phyloP scores from a whole-genome alignment of 2,797 vertebrate species.

The Gymnoscopelus microlampas region DNA sequence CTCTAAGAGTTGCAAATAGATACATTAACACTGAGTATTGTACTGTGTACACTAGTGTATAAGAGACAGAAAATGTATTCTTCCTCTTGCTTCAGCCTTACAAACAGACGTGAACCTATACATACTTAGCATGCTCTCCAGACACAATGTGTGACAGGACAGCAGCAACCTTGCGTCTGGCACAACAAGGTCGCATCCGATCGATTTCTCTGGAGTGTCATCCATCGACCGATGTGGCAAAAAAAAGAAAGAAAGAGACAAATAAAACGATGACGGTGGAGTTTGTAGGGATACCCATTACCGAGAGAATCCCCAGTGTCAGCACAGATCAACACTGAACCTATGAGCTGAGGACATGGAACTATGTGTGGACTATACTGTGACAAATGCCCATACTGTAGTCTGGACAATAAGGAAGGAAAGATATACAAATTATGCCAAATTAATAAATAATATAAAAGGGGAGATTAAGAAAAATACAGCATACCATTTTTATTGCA shows the following conservation, averaged over 20 bases:
- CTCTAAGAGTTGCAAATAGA: too few relatives aligned
- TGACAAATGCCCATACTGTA: conserved; percentile 40
- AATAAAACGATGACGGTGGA: conserved; percentile 69
- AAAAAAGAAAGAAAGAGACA: conserved; percentile 14
- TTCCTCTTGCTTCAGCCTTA: neutral
- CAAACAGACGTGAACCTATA: neutral
- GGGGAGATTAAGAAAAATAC: too few relatives aligned
- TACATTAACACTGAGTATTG: too few relatives aligned
- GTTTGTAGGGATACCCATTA: conserved; percentile 70
- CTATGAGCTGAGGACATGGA: conserved; percentile 62
- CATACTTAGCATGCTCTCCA: conserved; percentile 7
- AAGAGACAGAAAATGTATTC: neutral
- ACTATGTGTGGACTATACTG: conserved; percentile 58
- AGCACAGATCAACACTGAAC: conserved; percentile 62
- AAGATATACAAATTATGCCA: neutral
- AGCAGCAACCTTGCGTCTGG: conserved; percentile 37
- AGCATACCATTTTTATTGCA: too few relatives aligned
- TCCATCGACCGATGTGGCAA: conserved; percentile 58
- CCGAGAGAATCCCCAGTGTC: conserved; percentile 66
- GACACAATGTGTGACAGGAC: conserved; percentile 43
- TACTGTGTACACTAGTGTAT: too few relatives aligned
- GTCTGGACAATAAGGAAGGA: conserved; percentile 34
- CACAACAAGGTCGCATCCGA: conserved; percentile 54
- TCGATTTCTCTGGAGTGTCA: conserved; percentile 61
- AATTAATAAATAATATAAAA: too few relatives aligned